A percentile compares a stretch with the other conserved stretches of the same genome.
phyloP scores from a whole-genome alignment of 2,888 invertebrate genomes.

The Zootermopsis nevadensis region DNA sequence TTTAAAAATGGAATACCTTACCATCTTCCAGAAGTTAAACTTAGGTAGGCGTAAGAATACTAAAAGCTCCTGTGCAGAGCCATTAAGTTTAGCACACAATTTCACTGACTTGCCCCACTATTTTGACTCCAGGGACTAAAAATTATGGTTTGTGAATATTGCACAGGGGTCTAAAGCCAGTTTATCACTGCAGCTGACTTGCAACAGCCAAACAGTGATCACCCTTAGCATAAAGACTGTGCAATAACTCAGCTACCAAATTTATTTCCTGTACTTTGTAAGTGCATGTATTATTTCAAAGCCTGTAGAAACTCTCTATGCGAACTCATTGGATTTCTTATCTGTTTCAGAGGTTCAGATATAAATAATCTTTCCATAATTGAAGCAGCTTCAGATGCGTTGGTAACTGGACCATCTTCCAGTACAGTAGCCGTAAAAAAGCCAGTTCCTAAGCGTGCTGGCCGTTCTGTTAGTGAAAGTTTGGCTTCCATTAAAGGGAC shows the following conservation, averaged over 20 bases:
- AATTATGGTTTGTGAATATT: too few species aligned
- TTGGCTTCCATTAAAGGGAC: slow-evolving; percentile 56
- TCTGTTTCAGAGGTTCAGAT: slow-evolving; percentile 67
- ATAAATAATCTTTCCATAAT: slow-evolving; percentile 83
- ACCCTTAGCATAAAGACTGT: too few species aligned
- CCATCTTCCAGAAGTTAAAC: slow-evolving; percentile 70
- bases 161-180: too few species aligned
- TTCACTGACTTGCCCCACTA: too few species aligned
- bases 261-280: too few species aligned
- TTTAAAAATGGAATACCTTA: slow-evolving; percentile 83
- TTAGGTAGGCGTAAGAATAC: slow-evolving; percentile 70
- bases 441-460: slow-evolving; percentile 67
- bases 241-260: too few species aligned
- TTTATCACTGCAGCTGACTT: too few species aligned
- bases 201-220: too few species aligned
- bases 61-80: too few species aligned
- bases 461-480: slow-evolving; percentile 64
- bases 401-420: slow-evolving; percentile 57
- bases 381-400: slow-evolving; percentile 68
- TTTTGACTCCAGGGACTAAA: too few species aligned
- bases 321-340: background rate
- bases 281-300: background rate
- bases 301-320: background rate
- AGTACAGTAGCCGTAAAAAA: slow-evolving; percentile 68
- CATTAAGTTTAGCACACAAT: too few species aligned